Base-by-base conservation (phyloP, 2,797 vertebrate species). In the Cuniculus paca region DNA sequence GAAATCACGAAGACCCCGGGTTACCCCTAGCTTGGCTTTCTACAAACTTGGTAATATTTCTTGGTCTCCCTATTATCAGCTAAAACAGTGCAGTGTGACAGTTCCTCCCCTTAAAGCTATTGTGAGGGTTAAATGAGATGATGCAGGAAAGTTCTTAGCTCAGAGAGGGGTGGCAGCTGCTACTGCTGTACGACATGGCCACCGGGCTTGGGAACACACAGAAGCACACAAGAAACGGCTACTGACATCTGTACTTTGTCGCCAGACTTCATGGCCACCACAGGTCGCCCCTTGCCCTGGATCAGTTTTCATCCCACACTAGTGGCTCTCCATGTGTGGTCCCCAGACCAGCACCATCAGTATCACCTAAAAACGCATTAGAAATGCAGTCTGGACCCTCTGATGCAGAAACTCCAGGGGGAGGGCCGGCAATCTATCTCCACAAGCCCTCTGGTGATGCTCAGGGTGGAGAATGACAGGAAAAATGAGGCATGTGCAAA, bases 181-280 rank as follows among this genome's bases (percentile, higher is more conserved):
- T 22, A 7, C 42, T 12, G 34, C 13, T 0, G 0, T 8, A 6
- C 1, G 2, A 36, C 36, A 42, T 2, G 34, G 78, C 42, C 58
- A 26, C 72, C 16, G 0, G 2, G 12, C 45, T 78, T 48, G 34
- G 63, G 39, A 22, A 70, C 13, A 56, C 36, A 19, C 24, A 6
- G 0, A 10, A 52, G 56, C 20, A 19, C 0, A 1, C 0, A 34
- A 42, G 1, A 36, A 7, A 48, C 2, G 10, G 16, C 6, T 3
- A 16, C 6, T 3, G 70, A 14, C 26, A 42, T 13, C 54, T 20
- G 17, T n/a, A 4, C n/a, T 8, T 12, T 45, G 8, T 88, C 42
- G 54, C 54, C 60, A 63, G 91, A 54, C 60, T 26, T 39, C 3
- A 11, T 0, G 0, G 42, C 56, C 56, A 52, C 17, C 22, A 80